Conservation (phyloP, 2,113 vertebrate genomes). For the Poeciliopsis prolifica region DNA sequence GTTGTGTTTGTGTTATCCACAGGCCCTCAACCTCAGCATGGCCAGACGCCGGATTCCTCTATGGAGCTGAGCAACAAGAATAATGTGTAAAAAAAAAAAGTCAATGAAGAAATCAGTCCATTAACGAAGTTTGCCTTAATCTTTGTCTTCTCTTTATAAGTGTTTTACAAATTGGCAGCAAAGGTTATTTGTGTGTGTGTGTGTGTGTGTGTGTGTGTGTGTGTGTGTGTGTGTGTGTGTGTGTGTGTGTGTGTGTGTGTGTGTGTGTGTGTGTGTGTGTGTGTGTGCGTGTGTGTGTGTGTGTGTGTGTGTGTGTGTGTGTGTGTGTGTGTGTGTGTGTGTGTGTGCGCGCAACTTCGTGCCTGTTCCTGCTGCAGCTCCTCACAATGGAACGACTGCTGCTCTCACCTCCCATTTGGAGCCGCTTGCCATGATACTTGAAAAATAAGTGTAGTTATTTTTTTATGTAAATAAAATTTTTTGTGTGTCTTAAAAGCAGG, state of each 20-base stretch:
- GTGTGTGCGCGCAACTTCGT: background rate
- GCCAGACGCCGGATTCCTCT: conserved; percentile 21
- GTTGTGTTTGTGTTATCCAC: conserved; percentile 14
- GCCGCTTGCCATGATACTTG: conserved; percentile 1
- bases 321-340: too few relatives aligned
- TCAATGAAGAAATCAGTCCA: background rate
- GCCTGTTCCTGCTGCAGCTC: background rate
- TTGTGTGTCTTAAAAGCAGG: conserved; percentile 19
- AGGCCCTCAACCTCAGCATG: conserved; percentile 7
- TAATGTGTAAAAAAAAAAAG: background rate
- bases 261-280: too few relatives aligned
- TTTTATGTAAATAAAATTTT: conserved; percentile 15
- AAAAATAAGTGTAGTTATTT: conserved; percentile 9
- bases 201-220: too few relatives aligned
- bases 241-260: too few relatives aligned
- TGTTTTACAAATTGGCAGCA: background rate
- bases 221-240: too few relatives aligned
- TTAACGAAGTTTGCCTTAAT: too few relatives aligned
- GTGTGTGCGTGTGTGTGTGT: too few relatives aligned
- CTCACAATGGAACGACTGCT: background rate
- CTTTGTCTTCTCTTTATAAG: too few relatives aligned
- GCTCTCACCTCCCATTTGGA: conserved; percentile 4
- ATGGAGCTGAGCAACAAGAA: conserved; percentile 26
- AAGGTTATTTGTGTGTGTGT: too few relatives aligned
- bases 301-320: background rate